These are phyloP conservation scores for Stercorarius parasiticus DNA, from an alignment of 2,113 vertebrate species.

Conservation along the genomic window DNA sequence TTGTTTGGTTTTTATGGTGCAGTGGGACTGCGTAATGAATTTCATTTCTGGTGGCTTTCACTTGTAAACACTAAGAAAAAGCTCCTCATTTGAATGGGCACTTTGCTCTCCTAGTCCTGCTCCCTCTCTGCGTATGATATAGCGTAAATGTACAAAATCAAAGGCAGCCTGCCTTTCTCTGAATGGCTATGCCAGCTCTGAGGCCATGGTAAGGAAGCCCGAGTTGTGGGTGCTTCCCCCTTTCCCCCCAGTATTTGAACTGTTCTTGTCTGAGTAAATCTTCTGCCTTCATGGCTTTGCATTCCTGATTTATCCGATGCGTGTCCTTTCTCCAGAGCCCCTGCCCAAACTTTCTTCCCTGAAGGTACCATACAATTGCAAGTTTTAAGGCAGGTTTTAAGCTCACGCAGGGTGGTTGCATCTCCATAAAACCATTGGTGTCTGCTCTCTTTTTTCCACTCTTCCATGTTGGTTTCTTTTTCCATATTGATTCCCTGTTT, in stretches of 20 bases:
- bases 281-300: neutral
- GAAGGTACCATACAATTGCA: fast-evolving
- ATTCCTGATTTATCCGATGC: neutral
- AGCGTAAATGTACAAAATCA: neutral
- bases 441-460: neutral
- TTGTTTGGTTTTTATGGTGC: neutral
- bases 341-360: neutral
- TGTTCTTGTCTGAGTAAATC: neutral
- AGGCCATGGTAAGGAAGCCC: neutral
- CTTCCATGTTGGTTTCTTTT: neutral
- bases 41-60: neutral
- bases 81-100: neutral
- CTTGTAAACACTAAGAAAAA: neutral
- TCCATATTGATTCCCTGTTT: neutral
- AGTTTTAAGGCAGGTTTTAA: neutral
- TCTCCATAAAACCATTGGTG: neutral
- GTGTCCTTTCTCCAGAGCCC: neutral
- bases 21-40: neutral
- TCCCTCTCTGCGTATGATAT: neutral
- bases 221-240: neutral
- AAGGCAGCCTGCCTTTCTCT: neutral
- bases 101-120: neutral
- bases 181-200: neutral
- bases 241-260: neutral
- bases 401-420: neutral